These are phyloP conservation scores for Acrocephalus arundinaceus DNA, from an alignment of 2,113 vertebrate genomes.

Conservation along the genomic window DNA sequence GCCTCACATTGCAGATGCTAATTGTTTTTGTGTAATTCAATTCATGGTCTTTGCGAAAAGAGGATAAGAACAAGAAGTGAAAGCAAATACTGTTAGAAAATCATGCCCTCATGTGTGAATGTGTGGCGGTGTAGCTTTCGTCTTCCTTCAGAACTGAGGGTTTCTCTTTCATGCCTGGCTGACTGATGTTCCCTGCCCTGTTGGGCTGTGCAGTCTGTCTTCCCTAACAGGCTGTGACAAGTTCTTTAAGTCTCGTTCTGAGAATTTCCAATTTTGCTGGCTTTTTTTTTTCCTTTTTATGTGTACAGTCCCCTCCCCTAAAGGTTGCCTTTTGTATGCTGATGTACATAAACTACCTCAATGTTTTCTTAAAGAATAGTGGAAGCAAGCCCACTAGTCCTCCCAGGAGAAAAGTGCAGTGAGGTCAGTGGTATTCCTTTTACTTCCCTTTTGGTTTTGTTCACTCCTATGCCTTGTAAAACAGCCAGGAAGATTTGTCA, in stretches of 20 bases:
- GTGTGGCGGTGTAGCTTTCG: not conserved
- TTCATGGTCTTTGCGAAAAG: not conserved
- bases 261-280: not conserved
- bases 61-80: not conserved
- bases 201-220: not conserved
- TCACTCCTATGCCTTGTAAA: not conserved
- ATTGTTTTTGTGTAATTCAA: not conserved
- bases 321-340: not conserved
- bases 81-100: not conserved
- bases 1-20: not conserved
- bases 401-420: conserved; percentile 25
- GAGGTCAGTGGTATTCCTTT: conserved; percentile 2
- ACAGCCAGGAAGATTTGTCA: not conserved
- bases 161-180: not conserved
- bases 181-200: not conserved
- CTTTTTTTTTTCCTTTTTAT: not conserved
- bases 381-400: conserved; percentile 21
- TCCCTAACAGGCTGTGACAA: not conserved
- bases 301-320: not conserved
- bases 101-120: accelerated
- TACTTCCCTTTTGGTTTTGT: conserved; percentile 3
- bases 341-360: not conserved
- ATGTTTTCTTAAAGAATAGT: conserved; percentile 42
- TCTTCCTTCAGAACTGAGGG: not conserved
- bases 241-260: not conserved